phyloP scores from a whole-genome alignment of 2,113 vertebrate genomes.

The Mirounga angustirostris region DNA sequence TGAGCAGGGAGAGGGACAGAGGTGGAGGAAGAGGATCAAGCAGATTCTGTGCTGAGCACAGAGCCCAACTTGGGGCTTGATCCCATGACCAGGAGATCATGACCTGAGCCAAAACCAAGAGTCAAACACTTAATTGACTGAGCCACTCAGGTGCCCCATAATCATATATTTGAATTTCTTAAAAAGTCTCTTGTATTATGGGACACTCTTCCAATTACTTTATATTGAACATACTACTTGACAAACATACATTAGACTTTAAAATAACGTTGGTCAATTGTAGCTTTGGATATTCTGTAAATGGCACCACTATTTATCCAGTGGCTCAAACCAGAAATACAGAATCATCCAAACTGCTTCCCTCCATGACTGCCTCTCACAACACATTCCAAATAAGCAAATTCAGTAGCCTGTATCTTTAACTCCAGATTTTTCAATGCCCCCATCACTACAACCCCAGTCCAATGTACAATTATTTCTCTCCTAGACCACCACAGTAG shows the following conservation, averaged over 20 bases:
- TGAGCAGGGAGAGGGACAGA: not conserved
- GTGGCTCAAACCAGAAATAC: not conserved
- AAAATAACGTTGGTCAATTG: not conserved
- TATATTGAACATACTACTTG: not conserved
- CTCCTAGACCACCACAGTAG: not conserved
- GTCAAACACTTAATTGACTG: not conserved
- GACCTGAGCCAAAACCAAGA: not conserved
- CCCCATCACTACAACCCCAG: not conserved
- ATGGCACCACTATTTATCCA: not conserved
- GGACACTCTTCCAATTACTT: constrained; percentile 15
- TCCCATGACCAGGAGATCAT: not conserved
- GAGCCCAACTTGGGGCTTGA: not conserved
- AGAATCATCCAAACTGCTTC: not conserved
- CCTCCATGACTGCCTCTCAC: not conserved
- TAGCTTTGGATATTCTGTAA: constrained; percentile 1
- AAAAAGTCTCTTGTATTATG: not conserved
- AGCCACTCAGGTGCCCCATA: not conserved
- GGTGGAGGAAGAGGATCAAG: not conserved
- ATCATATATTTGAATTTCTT: constrained; percentile 14
- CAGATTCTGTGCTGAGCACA: not conserved
- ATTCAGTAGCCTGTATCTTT: not conserved
- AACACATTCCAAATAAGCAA: not conserved
- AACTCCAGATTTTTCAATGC: not conserved
- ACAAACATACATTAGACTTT: not conserved
- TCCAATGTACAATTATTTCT: not conserved